These are phyloP conservation scores for Calosoma granatense DNA, from an alignment of 1,140 invertebrate genomes.

Conservation along the genomic window DNA sequence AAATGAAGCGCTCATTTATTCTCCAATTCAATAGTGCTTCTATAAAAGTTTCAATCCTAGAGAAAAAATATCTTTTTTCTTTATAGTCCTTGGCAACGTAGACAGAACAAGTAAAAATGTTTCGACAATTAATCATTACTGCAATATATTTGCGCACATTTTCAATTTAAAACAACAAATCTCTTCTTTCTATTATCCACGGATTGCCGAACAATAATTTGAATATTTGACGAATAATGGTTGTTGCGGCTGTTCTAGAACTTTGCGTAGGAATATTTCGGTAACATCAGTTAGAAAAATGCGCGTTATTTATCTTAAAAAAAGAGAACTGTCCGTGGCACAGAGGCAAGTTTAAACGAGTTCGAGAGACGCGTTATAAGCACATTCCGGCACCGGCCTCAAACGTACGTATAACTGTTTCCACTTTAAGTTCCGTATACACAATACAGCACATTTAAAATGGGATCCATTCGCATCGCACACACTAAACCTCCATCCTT, in stretches of 20 bases:
- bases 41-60: no score
- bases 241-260: not conserved
- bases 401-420: constrained; percentile 8
- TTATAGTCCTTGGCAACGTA: no score
- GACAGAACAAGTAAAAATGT: no score
- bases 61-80: no score
- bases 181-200: not conserved
- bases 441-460: not conserved
- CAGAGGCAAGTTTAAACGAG: constrained; percentile 2
- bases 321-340: not conserved
- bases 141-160: no score
- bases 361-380: constrained; percentile 4
- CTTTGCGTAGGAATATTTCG: not conserved
- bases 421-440: not conserved
- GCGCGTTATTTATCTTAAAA: constrained; percentile 4
- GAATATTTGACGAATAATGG: not conserved
- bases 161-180: no score
- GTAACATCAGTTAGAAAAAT: constrained; percentile 4
- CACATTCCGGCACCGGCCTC: not conserved
- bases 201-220: not conserved
- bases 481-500: no score
- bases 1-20: no score
- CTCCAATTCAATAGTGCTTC: no score
- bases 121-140: no score
- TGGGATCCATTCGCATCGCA: not conserved